Conservation (phyloP, 1,140 invertebrate genomes). For the Anoplolepis gracilipes region DNA sequence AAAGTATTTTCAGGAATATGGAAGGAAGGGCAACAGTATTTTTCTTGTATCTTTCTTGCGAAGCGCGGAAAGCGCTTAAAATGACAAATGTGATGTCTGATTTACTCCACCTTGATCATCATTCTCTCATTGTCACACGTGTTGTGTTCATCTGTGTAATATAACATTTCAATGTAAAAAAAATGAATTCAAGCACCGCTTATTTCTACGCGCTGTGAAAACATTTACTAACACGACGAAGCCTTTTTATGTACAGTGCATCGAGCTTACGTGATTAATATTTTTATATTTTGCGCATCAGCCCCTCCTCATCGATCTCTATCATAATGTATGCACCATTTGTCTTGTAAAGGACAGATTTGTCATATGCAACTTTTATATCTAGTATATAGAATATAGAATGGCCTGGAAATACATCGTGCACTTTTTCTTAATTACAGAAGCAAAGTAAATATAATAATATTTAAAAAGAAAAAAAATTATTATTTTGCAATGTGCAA, state of each 20-base stretch:
- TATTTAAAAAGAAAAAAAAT: neutral
- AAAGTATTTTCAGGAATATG: constrained; percentile 12
- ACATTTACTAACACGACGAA: constrained; percentile 68
- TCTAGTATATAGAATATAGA: constrained; percentile 8
- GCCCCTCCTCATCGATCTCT: neutral
- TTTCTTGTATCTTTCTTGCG: neutral
- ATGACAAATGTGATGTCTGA: constrained; percentile 10
- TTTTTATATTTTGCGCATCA: constrained; percentile 53
- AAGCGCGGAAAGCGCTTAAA: neutral
- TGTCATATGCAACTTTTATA: neutral
- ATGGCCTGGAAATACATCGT: neutral
- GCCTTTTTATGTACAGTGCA: constrained; percentile 67
- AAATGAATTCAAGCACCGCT: constrained; percentile 42
- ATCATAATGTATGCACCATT: constrained; percentile 8
- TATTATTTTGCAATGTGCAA: too few relatives aligned
- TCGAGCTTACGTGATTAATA: constrained; percentile 74
- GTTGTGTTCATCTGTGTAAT: constrained; percentile 52
- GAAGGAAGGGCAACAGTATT: neutral
- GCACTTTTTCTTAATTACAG: constrained; percentile 4
- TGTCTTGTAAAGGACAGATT: constrained; percentile 18
- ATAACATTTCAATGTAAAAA: constrained; percentile 58
- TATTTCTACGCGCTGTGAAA: constrained; percentile 51
- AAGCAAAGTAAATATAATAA: neutral
- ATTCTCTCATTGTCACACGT: constrained; percentile 52
- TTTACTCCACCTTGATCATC: constrained; percentile 58